Percentiles rank a stretch among this genome's conserved stretches.
These are phyloP conservation scores for Brachionus asplanchnoidis DNA, from an alignment of 1,140 invertebrate species.

Conservation along the genomic window DNA sequence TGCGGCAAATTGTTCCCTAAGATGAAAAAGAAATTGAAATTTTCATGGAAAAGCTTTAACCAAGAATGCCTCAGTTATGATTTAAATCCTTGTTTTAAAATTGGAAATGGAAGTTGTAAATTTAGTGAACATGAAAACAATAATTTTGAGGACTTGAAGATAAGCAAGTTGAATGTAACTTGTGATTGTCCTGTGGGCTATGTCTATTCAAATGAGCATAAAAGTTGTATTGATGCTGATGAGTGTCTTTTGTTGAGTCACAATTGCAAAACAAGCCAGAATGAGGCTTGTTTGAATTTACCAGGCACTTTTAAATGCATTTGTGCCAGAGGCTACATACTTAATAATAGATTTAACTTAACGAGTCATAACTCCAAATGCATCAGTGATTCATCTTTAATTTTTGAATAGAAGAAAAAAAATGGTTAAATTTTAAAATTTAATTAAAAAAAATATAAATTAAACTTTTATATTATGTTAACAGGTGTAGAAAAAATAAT, in stretches of 20 bases:
- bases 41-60: not conserved
- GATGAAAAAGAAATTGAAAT: not conserved
- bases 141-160: not conserved
- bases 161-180: not conserved
- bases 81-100: not conserved
- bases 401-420: not conserved
- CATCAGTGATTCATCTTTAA: not conserved
- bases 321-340: not conserved
- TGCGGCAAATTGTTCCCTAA: not conserved
- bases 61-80: not conserved
- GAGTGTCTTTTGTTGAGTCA: not conserved
- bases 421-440: not conserved
- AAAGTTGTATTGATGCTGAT: not conserved
- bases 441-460: no score
- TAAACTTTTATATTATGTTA: no score
- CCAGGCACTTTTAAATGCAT: not conserved
- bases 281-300: slow-evolving; percentile 12
- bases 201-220: not conserved
- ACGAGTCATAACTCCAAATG: not conserved
- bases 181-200: not conserved
- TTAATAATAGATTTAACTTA: not conserved
- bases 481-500: no score
- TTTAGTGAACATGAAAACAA: not conserved
- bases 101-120: not conserved
- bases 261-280: not conserved